Evolutionary conservation across 2,888 invertebrate genomes (phyloP).

Genomic region (Rhingia campestris): DNA sequence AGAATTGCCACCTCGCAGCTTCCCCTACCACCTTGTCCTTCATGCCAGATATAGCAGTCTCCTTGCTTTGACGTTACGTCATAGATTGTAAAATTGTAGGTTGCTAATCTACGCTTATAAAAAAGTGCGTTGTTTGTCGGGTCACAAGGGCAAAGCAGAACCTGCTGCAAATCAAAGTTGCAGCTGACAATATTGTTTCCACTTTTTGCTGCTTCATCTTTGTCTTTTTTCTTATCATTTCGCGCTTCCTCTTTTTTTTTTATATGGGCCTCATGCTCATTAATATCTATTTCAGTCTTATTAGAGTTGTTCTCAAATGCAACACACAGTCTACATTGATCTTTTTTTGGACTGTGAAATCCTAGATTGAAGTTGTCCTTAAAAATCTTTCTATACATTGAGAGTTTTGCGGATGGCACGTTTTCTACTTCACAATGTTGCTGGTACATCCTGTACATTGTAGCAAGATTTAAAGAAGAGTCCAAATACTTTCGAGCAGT

Average conservation of each 20-base stretch:
- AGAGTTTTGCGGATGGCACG: conserved; percentile 7
- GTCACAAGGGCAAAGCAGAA: too few relatives aligned
- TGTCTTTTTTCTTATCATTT: not conserved
- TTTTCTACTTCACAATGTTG: conserved; percentile 16
- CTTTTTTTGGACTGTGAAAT: conserved; percentile 27
- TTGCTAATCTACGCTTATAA: conserved; percentile 3
- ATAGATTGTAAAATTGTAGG: conserved; percentile 1
- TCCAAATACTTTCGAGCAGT: conserved; percentile 31
- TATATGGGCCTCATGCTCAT: conserved; percentile 13
- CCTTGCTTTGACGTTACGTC: conserved; percentile 15
- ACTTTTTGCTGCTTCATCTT: conserved; percentile 4
- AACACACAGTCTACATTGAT: conserved; percentile 18
- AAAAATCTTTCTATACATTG: conserved; percentile 6
- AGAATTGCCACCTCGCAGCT: conserved; percentile 11
- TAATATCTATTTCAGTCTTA: conserved; percentile 2
- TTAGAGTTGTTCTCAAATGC: conserved; percentile 17
- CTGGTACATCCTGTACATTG: conserved; percentile 22
- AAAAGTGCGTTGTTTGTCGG: too few relatives aligned
- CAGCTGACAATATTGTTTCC: conserved; percentile 8
- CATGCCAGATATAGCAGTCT: conserved; percentile 20
- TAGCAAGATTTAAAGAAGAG: conserved; percentile 13
- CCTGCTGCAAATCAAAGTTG: conserved; percentile 22
- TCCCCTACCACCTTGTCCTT: conserved; percentile 12
- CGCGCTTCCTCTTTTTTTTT: conserved; percentile 13
- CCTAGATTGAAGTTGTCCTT: conserved; percentile 1